Evolutionary conservation across 2,888 invertebrate genomes (phyloP), one percentile per base, ranked within the genome.

Genomic region (Serrognathus titanus): DNA sequence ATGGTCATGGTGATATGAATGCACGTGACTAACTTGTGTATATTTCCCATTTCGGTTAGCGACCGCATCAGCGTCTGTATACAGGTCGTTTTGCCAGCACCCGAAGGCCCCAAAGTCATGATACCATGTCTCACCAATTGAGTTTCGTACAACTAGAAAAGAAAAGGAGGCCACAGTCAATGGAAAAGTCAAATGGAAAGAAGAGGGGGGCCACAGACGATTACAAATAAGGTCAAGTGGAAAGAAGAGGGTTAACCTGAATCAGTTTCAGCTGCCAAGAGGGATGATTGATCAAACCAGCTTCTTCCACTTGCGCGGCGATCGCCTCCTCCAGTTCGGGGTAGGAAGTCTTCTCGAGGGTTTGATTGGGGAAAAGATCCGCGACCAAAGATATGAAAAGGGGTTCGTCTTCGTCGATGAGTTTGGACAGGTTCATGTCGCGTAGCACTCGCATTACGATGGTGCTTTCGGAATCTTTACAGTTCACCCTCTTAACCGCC

Each of bases 401-500:
- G 0, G 97, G 97, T 72, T 97, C 97, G 74, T 97, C 97, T 76
- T 97, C 97, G 72, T 97, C 97, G 65, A 96, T 97, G 50, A 97
- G 80, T 78, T 97, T 97, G 3, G 97, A 97, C 12, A 97, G 81
- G 81, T 97, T 97, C 97, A 97, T 97, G 74, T 97, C 97, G 64
- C 97, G 82, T n/a, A 97, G 80, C 9, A 97, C 96, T 69, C 96
- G 81, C 97, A 97, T 97, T 10, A 97, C 97, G 64, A 95, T 97
- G 10, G 94, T 95, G 70, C 94, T 92, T 79, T 97, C 97, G 41
- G 90, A 88, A 77, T 97, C 97, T 78, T 92, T 92, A 7, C 87
- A 89, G 78, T 96, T 96, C 7, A 89, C 86, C 59, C 97, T 82
- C 76, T 97, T 97, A 0, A 94, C 87, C 0, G 96, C 93, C 6